Conservation (phyloP, 2,113 vertebrate genomes). For the Taurulus bubalis region DNA sequence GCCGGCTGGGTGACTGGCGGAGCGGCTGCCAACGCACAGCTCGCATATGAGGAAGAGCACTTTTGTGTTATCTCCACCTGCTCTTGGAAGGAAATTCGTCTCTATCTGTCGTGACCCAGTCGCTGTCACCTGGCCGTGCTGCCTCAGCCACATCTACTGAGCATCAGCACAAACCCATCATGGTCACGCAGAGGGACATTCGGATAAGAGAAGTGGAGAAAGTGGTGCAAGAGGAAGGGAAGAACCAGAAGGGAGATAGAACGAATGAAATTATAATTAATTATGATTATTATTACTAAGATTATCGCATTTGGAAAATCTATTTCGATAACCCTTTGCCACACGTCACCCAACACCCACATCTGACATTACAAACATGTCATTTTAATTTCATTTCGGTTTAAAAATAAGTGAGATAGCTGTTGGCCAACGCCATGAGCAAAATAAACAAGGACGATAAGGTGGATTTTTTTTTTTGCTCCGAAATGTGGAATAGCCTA, state of each 20-base stretch:
- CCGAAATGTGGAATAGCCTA: conserved; percentile 31
- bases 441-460: conserved; percentile 17
- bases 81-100: conserved; percentile 45
- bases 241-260: neutral
- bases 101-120: conserved; percentile 55
- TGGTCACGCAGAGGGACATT: conserved; percentile 24
- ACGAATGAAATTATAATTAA: conserved; percentile 4
- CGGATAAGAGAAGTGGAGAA: conserved; percentile 22
- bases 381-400: neutral
- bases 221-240: neutral
- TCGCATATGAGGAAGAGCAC: conserved; percentile 33
- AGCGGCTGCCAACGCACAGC: conserved; percentile 39
- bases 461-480: neutral
- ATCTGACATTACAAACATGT: conserved; percentile 6
- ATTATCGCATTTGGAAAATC: conserved; percentile 3
- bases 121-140: conserved; percentile 47
- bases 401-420: neutral
- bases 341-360: neutral
- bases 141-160: conserved; percentile 52
- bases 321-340: neutral
- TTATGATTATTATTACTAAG: neutral
- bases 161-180: conserved; percentile 60
- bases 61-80: conserved; percentile 34
- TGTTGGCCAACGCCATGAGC: conserved; percentile 20
- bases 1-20: conserved; percentile 56